phyloP scores from a whole-genome alignment of 2,113 vertebrate genomes.

The Spea bombifrons region DNA sequence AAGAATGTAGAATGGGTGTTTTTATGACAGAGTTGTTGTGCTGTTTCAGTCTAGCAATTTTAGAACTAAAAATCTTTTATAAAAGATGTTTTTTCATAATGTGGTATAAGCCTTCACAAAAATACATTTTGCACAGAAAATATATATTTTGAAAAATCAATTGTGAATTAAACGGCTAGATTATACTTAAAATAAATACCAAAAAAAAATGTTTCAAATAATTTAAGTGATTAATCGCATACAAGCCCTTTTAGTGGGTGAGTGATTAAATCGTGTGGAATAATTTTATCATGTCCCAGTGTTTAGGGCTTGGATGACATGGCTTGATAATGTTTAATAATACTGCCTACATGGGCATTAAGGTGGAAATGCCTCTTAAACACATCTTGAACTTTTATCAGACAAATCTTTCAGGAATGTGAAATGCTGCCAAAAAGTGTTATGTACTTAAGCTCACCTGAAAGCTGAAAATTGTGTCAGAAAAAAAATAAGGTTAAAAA shows the following conservation, averaged over 20 bases:
- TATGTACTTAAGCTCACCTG: neutral
- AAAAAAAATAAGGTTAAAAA: neutral
- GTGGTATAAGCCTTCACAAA: conserved; percentile 69
- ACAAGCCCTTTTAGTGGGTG: too few species aligned
- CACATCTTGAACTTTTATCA: neutral
- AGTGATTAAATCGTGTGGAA: too few species aligned
- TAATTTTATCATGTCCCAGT: too few species aligned
- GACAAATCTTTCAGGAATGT: neutral
- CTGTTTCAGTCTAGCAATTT: too few species aligned
- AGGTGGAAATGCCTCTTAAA: neutral
- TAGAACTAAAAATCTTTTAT: conserved; percentile 56
- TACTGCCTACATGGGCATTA: neutral
- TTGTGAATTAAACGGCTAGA: conserved; percentile 50
- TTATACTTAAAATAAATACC: too few species aligned
- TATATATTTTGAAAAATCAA: conserved; percentile 68
- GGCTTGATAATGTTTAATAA: neutral
- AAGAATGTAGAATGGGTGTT: conserved; percentile 69
- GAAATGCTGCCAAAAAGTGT: conserved; percentile 10
- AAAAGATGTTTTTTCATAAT: conserved; percentile 66
- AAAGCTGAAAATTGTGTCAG: too few species aligned
- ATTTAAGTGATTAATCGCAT: too few species aligned
- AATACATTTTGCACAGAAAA: conserved; percentile 73
- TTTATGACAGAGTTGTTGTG: conserved; percentile 63
- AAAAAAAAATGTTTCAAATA: too few species aligned
- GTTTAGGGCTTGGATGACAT: too few species aligned